Percentiles rank a stretch among this genome's conserved stretches.
Evolutionary conservation across 2,888 invertebrate species (phyloP).

Genomic region (Zygogramma bicolorata): DNA sequence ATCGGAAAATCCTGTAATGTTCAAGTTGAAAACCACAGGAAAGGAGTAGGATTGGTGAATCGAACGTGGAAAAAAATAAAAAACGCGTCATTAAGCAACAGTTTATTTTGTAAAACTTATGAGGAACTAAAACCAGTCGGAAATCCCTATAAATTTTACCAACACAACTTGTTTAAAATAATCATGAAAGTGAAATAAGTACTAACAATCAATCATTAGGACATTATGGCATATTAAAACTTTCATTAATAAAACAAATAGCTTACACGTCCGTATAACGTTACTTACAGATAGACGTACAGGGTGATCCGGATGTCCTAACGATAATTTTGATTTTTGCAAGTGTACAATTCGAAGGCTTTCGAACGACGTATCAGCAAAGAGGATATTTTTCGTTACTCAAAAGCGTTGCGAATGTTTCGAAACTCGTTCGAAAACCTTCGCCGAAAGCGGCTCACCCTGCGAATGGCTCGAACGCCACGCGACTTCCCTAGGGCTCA

Average conservation of each 20-base stretch:
- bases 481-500: conserved; percentile 44
- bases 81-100: conserved; percentile 52
- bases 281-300: conserved; percentile 31
- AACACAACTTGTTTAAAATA: conserved; percentile 45
- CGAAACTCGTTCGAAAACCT: background rate
- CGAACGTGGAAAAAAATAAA: conserved; percentile 37
- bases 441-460: no score
- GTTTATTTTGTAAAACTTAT: conserved; percentile 62
- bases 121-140: conserved; percentile 62
- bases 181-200: conserved; percentile 53
- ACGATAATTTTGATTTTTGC: background rate
- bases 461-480: conserved; percentile 29
- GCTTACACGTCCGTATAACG: conserved; percentile 26
- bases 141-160: conserved; percentile 47
- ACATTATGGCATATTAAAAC: conserved; percentile 37
- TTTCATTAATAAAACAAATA: conserved; percentile 36
- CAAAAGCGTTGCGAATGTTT: no score
- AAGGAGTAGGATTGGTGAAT: no score
- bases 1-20: no score
- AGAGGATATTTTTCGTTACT: no score
- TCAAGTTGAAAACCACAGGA: no score
- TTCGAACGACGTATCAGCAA: no score
- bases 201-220: conserved; percentile 56
- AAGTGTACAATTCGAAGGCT: background rate
- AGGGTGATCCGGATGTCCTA: conserved; percentile 12